Evolutionary conservation across 2,888 invertebrate genomes (phyloP), one percentile per base, ranked within the genome.

Genomic region (Synanthedon formicaeformis): DNA sequence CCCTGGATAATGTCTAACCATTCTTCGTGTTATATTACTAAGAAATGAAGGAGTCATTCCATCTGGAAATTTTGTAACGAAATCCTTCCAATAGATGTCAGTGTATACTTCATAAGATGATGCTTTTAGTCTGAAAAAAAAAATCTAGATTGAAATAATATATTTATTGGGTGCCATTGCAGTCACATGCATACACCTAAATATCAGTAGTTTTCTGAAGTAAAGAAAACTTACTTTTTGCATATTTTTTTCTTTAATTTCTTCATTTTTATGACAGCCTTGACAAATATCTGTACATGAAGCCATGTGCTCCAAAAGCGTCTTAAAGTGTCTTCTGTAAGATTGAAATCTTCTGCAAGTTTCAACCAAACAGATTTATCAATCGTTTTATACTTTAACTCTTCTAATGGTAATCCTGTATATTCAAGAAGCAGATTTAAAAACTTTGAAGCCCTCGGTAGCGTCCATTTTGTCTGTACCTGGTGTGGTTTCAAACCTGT

Each of bases 61-160:
- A 40, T 55, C 56, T 6, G 60, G 58, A 50, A 58, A 60, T n/a
- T 53, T 23, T 41, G 52, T 49, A 2, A 51, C 55, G 5, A 60
- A 12, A n/a, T 57, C 52, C 12, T 53, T 55, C 60, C 60, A 60
- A 41, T 56, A 51, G 34, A 60, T 56, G 45, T 60, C 60, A 40
- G 51, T 50, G 58, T 58, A 60, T 16, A 54, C 23, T 51, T 50
- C 50, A 40, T 57, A 58, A 8, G 54, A 6, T 3, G 55, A 55
- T 1, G 8, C 8, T 23, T 8, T 45, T 48, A 59, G 48, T 23
- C 59, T 59, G 51, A 41, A 59, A 58, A 11, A n/a, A 18, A 14
- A 54, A 50, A 45, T 45, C 34, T 34, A 10, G 2, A 34, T 10
- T 34, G 34, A 34, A 34, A 34, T 34, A 34, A 34, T 10, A 34